These are phyloP conservation scores for Coelopa pilipes DNA, from an alignment of 2,888 invertebrate genomes.

Conservation along the genomic window DNA sequence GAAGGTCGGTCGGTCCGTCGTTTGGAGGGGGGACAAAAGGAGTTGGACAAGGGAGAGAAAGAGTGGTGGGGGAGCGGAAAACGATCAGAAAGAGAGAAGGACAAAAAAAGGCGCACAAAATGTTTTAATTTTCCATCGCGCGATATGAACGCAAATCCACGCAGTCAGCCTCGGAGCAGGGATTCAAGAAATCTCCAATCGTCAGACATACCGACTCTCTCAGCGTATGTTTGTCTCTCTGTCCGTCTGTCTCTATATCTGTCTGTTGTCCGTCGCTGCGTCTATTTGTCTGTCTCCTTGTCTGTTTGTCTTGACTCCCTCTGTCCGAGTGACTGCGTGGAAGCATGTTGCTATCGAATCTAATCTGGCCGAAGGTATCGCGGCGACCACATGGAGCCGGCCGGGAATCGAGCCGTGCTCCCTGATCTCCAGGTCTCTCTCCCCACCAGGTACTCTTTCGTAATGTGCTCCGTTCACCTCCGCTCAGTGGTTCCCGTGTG, in stretches of 20 bases:
- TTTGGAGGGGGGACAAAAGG: too few species aligned
- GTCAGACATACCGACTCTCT: neutral
- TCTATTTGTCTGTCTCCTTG: too few species aligned
- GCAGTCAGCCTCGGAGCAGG: constrained; percentile 7
- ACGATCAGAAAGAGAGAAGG: too few species aligned
- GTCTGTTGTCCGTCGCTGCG: too few species aligned
- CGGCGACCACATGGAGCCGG: constrained; percentile 19
- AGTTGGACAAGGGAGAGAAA: too few species aligned
- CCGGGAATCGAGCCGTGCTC: neutral
- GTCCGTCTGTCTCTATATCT: neutral
- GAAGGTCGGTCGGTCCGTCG: neutral
- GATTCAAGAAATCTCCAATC: neutral
- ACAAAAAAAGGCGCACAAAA: constrained; percentile 18
- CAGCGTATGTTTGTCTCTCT: neutral
- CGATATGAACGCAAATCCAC: constrained; percentile 32
- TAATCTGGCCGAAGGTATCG: constrained; percentile 34
- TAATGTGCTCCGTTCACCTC: neutral
- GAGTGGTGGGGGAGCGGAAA: too few species aligned
- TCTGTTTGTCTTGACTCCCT: too few species aligned
- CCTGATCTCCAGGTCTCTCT: constrained; percentile 5
- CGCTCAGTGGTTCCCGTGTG: neutral
- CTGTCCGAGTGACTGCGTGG: neutral
- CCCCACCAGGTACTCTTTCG: too few species aligned
- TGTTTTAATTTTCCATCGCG: constrained; percentile 33
- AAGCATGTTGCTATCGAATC: constrained; percentile 35